phyloP scores from a whole-genome alignment of 1,140 invertebrate species.

The Muscidifurax raptorellus region DNA sequence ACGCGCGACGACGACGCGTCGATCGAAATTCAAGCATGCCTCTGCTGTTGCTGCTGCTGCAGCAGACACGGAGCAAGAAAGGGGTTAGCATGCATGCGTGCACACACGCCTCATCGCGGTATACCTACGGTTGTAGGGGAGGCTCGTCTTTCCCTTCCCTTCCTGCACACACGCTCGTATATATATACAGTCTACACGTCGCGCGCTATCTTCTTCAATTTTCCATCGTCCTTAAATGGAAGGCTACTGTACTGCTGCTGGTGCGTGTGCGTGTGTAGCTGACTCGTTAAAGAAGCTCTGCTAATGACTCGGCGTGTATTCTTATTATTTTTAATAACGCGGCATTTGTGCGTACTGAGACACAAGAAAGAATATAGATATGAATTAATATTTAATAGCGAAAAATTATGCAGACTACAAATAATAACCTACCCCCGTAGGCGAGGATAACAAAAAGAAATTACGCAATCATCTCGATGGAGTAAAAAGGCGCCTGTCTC shows the following conservation, averaged over 20 bases:
- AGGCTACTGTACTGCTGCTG: neutral
- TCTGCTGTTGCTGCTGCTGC: conserved; percentile 8
- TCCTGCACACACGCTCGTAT: neutral
- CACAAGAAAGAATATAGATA: neutral
- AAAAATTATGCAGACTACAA: neutral
- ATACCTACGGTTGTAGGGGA: neutral
- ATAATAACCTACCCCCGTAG: neutral
- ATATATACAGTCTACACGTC: neutral
- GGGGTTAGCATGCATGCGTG: conserved; percentile 9
- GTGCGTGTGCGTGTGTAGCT: neutral
- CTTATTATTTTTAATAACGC: conserved; percentile 37
- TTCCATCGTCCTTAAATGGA: conserved; percentile 36
- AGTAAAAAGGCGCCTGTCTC: conserved; percentile 18
- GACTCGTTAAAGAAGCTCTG: conserved; percentile 21
- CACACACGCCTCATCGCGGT: neutral
- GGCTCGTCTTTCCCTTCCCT: neutral
- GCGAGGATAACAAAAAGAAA: neutral
- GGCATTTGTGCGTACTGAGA: neutral
- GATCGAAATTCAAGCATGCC: conserved; percentile 34
- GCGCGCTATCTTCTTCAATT: conserved; percentile 39
- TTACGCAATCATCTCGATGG: conserved; percentile 2
- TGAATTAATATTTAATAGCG: neutral
- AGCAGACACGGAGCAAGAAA: neutral
- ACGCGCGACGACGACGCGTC: conserved; percentile 15
- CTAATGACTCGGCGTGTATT: conserved; percentile 33